A percentile compares a stretch with the other conserved stretches of the same genome.
Conservation (phyloP, 2,113 vertebrate genomes). For the Macquaria australasica region DNA sequence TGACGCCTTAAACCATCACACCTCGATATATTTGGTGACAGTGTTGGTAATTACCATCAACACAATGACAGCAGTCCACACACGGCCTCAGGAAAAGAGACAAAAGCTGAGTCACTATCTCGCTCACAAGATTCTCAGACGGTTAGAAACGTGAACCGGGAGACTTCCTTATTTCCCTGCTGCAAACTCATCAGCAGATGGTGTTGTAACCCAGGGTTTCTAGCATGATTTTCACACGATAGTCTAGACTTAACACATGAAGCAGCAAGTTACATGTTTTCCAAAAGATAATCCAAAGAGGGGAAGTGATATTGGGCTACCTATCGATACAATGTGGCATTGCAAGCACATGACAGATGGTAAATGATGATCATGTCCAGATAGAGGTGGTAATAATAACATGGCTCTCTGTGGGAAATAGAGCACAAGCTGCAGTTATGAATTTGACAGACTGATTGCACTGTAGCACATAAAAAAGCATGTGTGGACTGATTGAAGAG, state of each 20-base stretch:
- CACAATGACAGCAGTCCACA: conserved; percentile 25
- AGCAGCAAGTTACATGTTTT: conserved; percentile 20
- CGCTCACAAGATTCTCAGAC: conserved; percentile 5
- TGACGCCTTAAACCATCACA: conserved; percentile 38
- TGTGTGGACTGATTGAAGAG: not conserved
- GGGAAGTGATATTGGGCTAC: not conserved
- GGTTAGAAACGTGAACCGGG: not conserved
- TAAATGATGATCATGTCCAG: conserved; percentile 6
- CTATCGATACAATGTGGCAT: not conserved
- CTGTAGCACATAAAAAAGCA: not conserved
- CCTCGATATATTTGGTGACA: conserved; percentile 39
- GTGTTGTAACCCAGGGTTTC: conserved; percentile 14
- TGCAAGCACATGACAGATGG: conserved; percentile 2
- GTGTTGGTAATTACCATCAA: conserved; percentile 49
- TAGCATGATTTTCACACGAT: conserved; percentile 4
- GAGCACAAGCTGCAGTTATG: conserved; percentile 35
- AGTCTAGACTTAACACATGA: not conserved
- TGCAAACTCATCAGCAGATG: conserved; percentile 32
- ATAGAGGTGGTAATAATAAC: conserved; percentile 9
- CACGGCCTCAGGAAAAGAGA: conserved; percentile 23
- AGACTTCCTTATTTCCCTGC: not conserved
- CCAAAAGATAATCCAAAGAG: not conserved
- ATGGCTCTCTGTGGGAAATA: conserved; percentile 28
- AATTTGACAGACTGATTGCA: conserved; percentile 33
- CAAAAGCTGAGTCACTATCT: conserved; percentile 41